These are phyloP conservation scores for Lithobates pipiens DNA, from an alignment of 2,797 vertebrate species.

Conservation along the genomic window DNA sequence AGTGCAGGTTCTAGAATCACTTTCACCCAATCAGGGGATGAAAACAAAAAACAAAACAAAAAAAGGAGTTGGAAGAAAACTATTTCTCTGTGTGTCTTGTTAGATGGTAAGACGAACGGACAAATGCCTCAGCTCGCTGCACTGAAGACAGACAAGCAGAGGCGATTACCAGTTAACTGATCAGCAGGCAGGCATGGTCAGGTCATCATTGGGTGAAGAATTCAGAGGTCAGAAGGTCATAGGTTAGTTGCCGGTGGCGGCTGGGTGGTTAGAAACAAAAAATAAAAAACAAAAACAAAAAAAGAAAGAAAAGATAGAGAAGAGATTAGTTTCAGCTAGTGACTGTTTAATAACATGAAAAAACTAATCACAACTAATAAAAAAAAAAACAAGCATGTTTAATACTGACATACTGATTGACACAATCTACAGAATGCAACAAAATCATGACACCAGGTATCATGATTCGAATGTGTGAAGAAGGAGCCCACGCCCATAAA, in stretches of 20 bases:
- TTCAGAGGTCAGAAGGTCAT: conserved; percentile 99
- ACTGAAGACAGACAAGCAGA: conserved; percentile 95
- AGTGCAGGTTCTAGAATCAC: conserved; percentile 97
- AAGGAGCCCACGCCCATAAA: conserved; percentile 81
- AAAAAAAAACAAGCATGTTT: conserved; percentile 82
- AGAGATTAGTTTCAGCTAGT: conserved; percentile 99
- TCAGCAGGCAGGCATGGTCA: conserved; percentile 99
- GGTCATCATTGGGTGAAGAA: conserved; percentile 99
- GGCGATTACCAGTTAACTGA: conserved; percentile 98
- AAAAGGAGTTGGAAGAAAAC: conserved; percentile 85
- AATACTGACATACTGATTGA: conserved; percentile 87
- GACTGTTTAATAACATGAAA: conserved; percentile 99
- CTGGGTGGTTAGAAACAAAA: conserved; percentile 99
- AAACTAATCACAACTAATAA: conserved; percentile 95
- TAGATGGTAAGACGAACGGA: conserved; percentile 91
- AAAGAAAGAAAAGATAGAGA: conserved; percentile 99
- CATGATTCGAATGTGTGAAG: conserved; percentile 87
- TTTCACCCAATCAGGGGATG: conserved; percentile 85
- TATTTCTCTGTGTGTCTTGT: conserved; percentile 85
- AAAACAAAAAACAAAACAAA: conserved; percentile 72
- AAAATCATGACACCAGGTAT: conserved; percentile 87
- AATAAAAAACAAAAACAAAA: conserved; percentile 82
- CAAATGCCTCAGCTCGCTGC: conserved; percentile 94
- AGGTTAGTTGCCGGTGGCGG: conserved; percentile 99
- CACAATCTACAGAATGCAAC: conserved; percentile 83